These are phyloP conservation scores for Cynopterus sphinx DNA, from an alignment of 2,797 vertebrate genomes.

Conservation along the genomic window DNA sequence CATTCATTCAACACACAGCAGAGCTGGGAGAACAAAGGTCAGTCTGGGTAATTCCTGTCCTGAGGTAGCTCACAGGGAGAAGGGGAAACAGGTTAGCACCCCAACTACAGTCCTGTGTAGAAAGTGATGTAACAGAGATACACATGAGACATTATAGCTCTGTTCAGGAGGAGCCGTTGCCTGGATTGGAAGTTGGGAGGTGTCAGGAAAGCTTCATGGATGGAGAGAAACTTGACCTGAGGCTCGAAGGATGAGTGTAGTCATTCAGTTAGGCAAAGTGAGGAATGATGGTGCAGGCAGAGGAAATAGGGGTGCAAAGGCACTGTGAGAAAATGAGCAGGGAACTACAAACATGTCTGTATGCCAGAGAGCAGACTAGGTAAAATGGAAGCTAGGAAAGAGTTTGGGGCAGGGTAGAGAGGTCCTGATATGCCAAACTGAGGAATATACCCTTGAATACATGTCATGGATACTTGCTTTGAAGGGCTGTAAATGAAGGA, in stretches of 20 bases:
- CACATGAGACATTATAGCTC: accelerated
- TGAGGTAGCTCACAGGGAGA: background rate
- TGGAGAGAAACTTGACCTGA: background rate
- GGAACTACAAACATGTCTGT: background rate
- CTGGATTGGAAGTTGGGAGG: background rate
- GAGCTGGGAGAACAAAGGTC: background rate
- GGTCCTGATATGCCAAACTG: background rate
- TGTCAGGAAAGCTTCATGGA: background rate
- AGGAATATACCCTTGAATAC: background rate
- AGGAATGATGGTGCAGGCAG: background rate
- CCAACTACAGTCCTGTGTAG: background rate
- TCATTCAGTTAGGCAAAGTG: background rate
- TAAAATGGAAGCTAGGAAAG: background rate
- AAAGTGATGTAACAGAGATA: background rate
- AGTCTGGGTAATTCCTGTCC: background rate
- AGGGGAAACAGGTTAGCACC: background rate
- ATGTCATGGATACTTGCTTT: background rate
- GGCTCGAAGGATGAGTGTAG: background rate
- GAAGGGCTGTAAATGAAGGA: background rate
- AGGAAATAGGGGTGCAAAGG: background rate
- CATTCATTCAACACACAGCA: background rate
- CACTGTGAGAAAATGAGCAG: background rate
- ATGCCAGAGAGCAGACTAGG: too few species aligned
- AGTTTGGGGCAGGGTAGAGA: background rate
- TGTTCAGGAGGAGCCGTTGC: background rate